Evolutionary conservation across 2,797 vertebrate species (phyloP).

Genomic region (Anniella stebbinsi): DNA sequence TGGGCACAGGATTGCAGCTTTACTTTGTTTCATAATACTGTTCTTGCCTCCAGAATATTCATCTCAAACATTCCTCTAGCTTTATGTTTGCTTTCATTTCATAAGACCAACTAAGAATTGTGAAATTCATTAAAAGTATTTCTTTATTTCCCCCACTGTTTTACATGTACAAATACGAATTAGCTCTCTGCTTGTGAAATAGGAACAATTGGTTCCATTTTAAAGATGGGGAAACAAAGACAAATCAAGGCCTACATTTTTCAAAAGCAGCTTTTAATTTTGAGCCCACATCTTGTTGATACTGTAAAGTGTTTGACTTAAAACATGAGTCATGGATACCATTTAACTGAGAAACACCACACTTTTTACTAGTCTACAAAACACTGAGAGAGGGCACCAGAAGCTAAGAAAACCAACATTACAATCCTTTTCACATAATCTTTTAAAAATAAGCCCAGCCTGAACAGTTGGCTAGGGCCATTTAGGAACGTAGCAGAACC

Average conservation of each 20-base stretch:
- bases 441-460: not conserved
- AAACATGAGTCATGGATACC: not conserved
- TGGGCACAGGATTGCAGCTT: no score
- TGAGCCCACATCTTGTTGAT: not conserved
- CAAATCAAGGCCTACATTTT: fast-evolving
- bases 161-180: fast-evolving
- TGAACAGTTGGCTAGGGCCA: not conserved
- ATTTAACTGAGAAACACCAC: not conserved
- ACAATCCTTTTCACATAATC: not conserved
- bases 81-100: fast-evolving
- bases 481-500: not conserved
- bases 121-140: not conserved
- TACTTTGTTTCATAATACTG: fast-evolving
- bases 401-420: not conserved
- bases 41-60: fast-evolving
- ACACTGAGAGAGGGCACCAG: not conserved
- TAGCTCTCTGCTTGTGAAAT: not conserved
- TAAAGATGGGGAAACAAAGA: not conserved
- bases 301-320: not conserved
- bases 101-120: not conserved
- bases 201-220: not conserved
- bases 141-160: not conserved
- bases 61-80: not conserved
- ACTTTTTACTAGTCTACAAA: not conserved
- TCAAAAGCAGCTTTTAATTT: not conserved